Evolutionary conservation across 2,888 invertebrate species (phyloP).

Genomic region (Meiosimyza platycephala): DNA sequence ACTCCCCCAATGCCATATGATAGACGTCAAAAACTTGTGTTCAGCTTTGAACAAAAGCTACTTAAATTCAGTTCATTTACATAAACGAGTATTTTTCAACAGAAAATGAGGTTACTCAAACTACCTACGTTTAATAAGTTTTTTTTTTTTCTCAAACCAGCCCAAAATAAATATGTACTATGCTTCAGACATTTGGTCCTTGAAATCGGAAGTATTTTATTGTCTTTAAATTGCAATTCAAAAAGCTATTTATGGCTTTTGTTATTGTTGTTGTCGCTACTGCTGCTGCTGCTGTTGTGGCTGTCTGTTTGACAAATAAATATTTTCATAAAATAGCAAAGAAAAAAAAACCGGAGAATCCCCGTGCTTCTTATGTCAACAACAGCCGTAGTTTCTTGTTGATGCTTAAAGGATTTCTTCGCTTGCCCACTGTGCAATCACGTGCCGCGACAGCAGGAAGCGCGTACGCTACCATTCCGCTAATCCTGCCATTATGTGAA

Average conservation of each 20-base stretch:
- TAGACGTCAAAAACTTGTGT: too few species aligned
- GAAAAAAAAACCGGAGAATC: background rate
- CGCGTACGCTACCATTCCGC: background rate
- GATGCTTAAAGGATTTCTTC: conserved; percentile 30
- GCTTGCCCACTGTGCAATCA: conserved; percentile 1
- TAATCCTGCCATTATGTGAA: background rate
- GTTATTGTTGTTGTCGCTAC: conserved; percentile 14
- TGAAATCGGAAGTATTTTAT: conserved; percentile 23
- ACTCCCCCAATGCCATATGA: too few species aligned
- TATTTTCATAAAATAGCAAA: conserved; percentile 30
- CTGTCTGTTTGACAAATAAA: conserved; percentile 27
- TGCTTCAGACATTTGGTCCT: too few species aligned
- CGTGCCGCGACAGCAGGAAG: background rate
- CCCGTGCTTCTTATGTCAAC: background rate
- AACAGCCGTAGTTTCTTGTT: conserved; percentile 10
- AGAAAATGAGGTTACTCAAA: too few species aligned
- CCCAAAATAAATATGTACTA: too few species aligned
- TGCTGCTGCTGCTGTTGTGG: conserved; percentile 15
- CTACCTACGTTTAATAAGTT: too few species aligned
- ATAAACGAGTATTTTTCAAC: too few species aligned
- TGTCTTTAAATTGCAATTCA: conserved; percentile 45
- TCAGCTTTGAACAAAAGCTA: too few species aligned
- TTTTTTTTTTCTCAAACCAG: too few species aligned
- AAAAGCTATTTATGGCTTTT: conserved; percentile 27
- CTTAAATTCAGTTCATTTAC: too few species aligned